These are phyloP conservation scores for Eumerus sabulonum DNA, from an alignment of 2,888 invertebrate species.

Conservation along the genomic window DNA sequence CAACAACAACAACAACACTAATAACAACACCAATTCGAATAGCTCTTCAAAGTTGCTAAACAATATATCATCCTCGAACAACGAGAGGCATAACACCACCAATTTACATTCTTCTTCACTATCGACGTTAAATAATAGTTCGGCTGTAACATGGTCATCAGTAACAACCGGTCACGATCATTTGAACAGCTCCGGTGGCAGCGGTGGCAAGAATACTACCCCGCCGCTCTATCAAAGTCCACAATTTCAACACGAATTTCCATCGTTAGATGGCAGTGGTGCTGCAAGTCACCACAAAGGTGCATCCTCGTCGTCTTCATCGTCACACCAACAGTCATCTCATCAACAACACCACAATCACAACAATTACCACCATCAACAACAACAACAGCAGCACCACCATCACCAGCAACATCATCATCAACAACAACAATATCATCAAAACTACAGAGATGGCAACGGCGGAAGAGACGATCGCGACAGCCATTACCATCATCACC, in stretches of 20 bases:
- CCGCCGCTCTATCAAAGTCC: slow-evolving; percentile 89
- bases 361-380: slow-evolving; percentile 66
- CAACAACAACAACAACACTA: slow-evolving; percentile 64
- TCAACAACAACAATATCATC: slow-evolving; percentile 68
- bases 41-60: slow-evolving; percentile 71
- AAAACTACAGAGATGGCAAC: slow-evolving; percentile 78
- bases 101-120: slow-evolving; percentile 59
- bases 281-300: slow-evolving; percentile 77
- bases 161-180: slow-evolving; percentile 81
- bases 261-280: slow-evolving; percentile 85
- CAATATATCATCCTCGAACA: slow-evolving; percentile 73
- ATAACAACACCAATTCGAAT: slow-evolving; percentile 21
- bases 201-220: slow-evolving; percentile 74
- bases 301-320: slow-evolving; percentile 69
- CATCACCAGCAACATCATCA: slow-evolving; percentile 61
- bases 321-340: slow-evolving; percentile 70
- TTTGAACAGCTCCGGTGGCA: slow-evolving; percentile 68
- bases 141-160: slow-evolving; percentile 83
- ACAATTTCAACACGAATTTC: slow-evolving; percentile 98
- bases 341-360: slow-evolving; percentile 70
- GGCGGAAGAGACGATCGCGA: slow-evolving; percentile 72
- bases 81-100: slow-evolving; percentile 57
- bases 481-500: slow-evolving; percentile 51
- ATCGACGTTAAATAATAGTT: slow-evolving; percentile 72
- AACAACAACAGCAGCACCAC: slow-evolving; percentile 57